These are phyloP conservation scores for Ispidina lecontei DNA, from an alignment of 2,797 vertebrate genomes.

Conservation along the genomic window DNA sequence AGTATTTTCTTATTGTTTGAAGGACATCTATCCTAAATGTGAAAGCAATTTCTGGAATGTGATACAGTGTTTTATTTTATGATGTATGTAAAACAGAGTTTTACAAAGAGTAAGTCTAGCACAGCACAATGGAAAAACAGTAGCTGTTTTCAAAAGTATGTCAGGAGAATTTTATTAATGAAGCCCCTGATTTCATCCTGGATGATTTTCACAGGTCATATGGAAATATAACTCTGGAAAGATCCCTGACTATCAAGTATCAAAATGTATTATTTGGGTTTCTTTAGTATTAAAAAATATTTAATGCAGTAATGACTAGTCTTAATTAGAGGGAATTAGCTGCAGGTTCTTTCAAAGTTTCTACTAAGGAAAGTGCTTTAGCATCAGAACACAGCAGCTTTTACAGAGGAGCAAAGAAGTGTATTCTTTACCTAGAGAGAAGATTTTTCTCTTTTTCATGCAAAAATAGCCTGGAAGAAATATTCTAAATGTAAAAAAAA, in stretches of 20 bases:
- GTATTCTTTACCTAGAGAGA: not conserved
- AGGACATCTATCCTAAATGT: not conserved
- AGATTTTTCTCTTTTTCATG: not conserved
- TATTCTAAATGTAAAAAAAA: not conserved
- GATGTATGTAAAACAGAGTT: not conserved
- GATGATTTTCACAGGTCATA: not conserved
- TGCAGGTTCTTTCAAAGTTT: not conserved
- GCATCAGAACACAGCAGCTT: not conserved
- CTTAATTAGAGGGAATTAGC: not conserved
- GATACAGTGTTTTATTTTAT: not conserved
- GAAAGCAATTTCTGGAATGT: not conserved
- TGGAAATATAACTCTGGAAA: not conserved
- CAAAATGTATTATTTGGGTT: not conserved
- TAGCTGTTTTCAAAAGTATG: not conserved
- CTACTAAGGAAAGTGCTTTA: not conserved
- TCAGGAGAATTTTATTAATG: not conserved
- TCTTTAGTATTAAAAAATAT: not conserved
- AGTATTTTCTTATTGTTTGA: not conserved
- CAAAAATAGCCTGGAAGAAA: not conserved
- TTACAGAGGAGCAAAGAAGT: not conserved
- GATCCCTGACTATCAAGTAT: not conserved
- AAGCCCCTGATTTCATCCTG: not conserved
- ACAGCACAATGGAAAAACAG: not conserved
- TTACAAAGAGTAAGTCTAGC: not conserved
- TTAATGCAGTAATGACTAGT: not conserved